These are phyloP conservation scores for Opisthograptis luteolata DNA, from an alignment of 2,888 invertebrate genomes.

Conservation along the genomic window DNA sequence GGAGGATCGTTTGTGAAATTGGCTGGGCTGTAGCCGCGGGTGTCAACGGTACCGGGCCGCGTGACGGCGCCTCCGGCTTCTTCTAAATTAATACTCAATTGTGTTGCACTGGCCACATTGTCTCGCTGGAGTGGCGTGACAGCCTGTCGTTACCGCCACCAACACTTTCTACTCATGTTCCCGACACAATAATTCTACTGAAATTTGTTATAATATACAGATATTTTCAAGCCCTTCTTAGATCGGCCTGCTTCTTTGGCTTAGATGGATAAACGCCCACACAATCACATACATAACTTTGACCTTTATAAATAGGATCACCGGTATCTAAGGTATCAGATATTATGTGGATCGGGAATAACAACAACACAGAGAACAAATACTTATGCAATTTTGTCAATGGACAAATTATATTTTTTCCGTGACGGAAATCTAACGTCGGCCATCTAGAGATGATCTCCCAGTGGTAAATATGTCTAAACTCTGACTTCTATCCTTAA, in stretches of 20 bases:
- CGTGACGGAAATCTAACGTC: no score
- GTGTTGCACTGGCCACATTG: slow-evolving; percentile 63
- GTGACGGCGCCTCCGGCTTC: slow-evolving; percentile 71
- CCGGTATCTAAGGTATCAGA: no score
- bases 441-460: no score
- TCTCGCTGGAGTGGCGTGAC: slow-evolving; percentile 63
- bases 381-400: no score
- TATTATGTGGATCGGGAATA: no score
- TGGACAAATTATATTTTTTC: no score
- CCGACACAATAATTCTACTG: slow-evolving; percentile 47
- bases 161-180: slow-evolving; percentile 68
- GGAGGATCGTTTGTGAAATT: slow-evolving; percentile 63
- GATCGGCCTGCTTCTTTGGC: no score
- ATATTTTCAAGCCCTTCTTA: slow-evolving; percentile 25
- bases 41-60: slow-evolving; percentile 64
- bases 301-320: no score
- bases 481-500: slow-evolving; percentile 33
- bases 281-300: no score
- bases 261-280: no score
- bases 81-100: slow-evolving; percentile 73
- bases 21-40: slow-evolving; percentile 65
- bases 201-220: slow-evolving; percentile 51
- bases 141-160: slow-evolving; percentile 64
- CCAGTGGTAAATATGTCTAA: slow-evolving; percentile 22
- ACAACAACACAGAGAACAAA: no score